Evolutionary conservation across 2,797 vertebrate genomes (phyloP).

Genomic region (Myioborus melanocephalus): DNA sequence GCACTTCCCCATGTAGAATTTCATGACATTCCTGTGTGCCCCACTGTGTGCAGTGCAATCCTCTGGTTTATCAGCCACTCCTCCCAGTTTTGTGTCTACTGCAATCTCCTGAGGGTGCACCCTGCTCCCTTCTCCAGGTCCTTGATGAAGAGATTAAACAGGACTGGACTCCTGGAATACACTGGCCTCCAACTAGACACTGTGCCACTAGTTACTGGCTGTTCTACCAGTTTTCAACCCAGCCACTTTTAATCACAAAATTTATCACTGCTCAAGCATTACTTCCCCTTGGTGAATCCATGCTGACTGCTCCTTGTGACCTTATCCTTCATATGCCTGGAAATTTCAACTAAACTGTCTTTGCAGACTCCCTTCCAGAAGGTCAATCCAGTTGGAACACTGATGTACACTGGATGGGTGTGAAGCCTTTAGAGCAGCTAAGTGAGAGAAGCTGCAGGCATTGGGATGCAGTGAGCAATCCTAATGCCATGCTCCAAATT

Average conservation of each 20-base stretch:
- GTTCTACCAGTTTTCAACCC: not conserved
- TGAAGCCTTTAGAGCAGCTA: not conserved
- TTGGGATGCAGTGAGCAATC: not conserved
- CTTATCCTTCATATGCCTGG: not conserved
- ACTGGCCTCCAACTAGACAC: not conserved
- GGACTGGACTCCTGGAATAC: not conserved
- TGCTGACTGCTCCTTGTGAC: not conserved
- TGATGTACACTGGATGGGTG: not conserved
- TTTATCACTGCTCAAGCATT: not conserved
- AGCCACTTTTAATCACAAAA: not conserved
- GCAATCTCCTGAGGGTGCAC: not conserved
- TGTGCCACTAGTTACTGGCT: not conserved
- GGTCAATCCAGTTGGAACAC: not conserved
- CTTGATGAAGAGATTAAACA: not conserved
- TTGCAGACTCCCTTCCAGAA: not conserved
- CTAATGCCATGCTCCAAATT: not conserved
- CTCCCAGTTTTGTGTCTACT: not conserved
- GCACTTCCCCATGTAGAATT: not conserved
- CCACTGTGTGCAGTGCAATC: not conserved
- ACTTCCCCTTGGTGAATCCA: not conserved
- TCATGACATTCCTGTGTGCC: not conserved
- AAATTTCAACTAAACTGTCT: not conserved
- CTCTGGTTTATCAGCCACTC: not conserved
- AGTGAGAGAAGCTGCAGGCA: not conserved
- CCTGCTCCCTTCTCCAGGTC: not conserved